Base-by-base conservation (phyloP, 1,140 invertebrate species). In the Papilio machaon region DNA sequence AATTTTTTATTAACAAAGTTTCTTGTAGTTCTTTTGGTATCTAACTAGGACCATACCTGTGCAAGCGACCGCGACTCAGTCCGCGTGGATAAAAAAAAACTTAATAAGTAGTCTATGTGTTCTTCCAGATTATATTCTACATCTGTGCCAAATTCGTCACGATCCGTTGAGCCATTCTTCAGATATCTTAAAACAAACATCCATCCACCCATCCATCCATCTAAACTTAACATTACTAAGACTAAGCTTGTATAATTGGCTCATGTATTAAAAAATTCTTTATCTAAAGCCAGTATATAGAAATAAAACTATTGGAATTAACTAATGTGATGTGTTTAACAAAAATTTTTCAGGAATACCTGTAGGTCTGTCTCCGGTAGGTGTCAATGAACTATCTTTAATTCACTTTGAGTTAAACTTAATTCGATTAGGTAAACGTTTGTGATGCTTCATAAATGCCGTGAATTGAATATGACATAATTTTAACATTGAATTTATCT, bases 351-450 rank as follows among this genome's bases (percentile, higher is more conserved):
- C 64, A 70, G 13, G 11, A 70, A 70, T 13, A 70, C 6, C 30
- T 70, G 6, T 15, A 38, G 3, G 3, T 35, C 19, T 70, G 64
- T 70, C 64, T 2, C 13, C 4, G 15, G 3, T 4, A 35, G 30
- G 64, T 64, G 60, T 70, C 64, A 70, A 70, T 70, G 64, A 70
- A 70, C 64, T 70, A 35, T 70, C 64, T 70, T 64, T 70, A 38
- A 70, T 70, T 13, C 13, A 70, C 13, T 70, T 35, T 35, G 30
- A 70, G 64, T 70, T 35, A 13, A 67, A 70, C 30, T 70, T 70
- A 70, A 70, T 70, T 70, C 64, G 64, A 70, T 70, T 70, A 70
- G 13, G 64, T 35, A 35, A 58, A 17, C 4, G 23, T 70, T 35
- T 70, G 64, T 70, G 64, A 35, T 70, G 30, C 64, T 70, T 70